phyloP scores from a whole-genome alignment of 2,888 invertebrate genomes.

The Dascillus cervinus region DNA sequence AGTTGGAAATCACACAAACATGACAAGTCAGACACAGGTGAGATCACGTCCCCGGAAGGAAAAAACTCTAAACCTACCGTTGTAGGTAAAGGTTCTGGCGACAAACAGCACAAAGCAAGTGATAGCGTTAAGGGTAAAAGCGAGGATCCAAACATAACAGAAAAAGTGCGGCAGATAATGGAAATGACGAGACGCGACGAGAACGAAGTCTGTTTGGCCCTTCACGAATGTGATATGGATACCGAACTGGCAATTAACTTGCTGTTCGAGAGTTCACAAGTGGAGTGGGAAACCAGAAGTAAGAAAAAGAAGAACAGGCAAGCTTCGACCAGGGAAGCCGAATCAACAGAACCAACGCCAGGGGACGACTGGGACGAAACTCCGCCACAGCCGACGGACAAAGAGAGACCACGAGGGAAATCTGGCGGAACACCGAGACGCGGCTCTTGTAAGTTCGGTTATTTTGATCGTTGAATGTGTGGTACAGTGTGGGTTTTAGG shows the following conservation, averaged over 20 bases:
- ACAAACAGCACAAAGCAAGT: conserved; percentile 31
- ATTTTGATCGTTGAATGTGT: conserved; percentile 1
- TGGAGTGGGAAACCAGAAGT: conserved; percentile 75
- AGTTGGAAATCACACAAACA: conserved; percentile 35
- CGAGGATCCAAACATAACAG: conserved; percentile 54
- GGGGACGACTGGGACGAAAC: conserved; percentile 30
- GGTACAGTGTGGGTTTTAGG: conserved; percentile 3
- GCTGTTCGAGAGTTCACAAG: conserved; percentile 67
- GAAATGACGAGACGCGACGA: conserved; percentile 85
- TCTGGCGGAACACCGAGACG: conserved; percentile 40
- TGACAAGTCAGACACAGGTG: conserved; percentile 39
- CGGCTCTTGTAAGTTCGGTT: conserved; percentile 13
- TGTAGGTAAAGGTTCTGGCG: conserved; percentile 34
- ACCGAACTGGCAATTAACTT: conserved; percentile 74
- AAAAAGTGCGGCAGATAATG: conserved; percentile 74
- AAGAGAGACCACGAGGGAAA: conserved; percentile 42
- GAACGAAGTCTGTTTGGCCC: conserved; percentile 85
- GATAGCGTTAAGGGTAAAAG: conserved; percentile 32
- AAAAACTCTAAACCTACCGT: too few relatives aligned
- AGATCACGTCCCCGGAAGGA: conserved; percentile 10
- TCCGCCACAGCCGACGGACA: conserved; percentile 23
- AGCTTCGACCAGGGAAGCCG: conserved; percentile 45
- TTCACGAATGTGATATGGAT: conserved; percentile 90
- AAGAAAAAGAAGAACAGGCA: conserved; percentile 78
- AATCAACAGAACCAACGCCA: conserved; percentile 23